phyloP scores from a whole-genome alignment of 2,888 invertebrate genomes.

The Chymomyza fuscimana region DNA sequence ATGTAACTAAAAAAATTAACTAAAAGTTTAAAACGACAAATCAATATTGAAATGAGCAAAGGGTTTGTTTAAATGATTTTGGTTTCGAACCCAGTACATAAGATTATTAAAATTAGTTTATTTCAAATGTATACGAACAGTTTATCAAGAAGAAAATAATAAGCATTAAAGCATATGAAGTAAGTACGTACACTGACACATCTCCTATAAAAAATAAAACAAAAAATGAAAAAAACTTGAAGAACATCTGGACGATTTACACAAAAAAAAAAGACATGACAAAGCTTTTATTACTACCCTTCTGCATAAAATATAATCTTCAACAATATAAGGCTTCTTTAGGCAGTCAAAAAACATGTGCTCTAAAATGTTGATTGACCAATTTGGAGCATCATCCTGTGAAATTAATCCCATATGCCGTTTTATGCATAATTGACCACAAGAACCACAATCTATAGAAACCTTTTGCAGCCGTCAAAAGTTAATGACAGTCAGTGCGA shows the following conservation, averaged over 20 bases:
- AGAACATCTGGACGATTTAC: background rate
- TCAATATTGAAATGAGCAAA: too few relatives aligned
- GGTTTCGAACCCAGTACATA: too few relatives aligned
- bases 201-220: too few relatives aligned
- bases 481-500: constrained; percentile 26
- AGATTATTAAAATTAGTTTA: too few relatives aligned
- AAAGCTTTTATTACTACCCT: background rate
- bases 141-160: too few relatives aligned
- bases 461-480: constrained; percentile 19
- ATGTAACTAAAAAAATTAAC: too few relatives aligned
- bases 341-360: background rate
- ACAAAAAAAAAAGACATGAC: background rate
- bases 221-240: too few relatives aligned
- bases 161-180: too few relatives aligned
- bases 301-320: constrained; percentile 9
- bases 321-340: constrained; percentile 7
- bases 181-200: too few relatives aligned
- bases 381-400: background rate
- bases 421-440: constrained; percentile 44
- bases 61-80: too few relatives aligned
- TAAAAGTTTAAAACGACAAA: too few relatives aligned
- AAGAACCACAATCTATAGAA: constrained; percentile 19
- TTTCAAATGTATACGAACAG: too few relatives aligned
- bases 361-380: background rate
- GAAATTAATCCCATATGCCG: constrained; percentile 35